Base-by-base conservation (phyloP, 1,140 invertebrate genomes). In the Choristoneura fumiferana region DNA sequence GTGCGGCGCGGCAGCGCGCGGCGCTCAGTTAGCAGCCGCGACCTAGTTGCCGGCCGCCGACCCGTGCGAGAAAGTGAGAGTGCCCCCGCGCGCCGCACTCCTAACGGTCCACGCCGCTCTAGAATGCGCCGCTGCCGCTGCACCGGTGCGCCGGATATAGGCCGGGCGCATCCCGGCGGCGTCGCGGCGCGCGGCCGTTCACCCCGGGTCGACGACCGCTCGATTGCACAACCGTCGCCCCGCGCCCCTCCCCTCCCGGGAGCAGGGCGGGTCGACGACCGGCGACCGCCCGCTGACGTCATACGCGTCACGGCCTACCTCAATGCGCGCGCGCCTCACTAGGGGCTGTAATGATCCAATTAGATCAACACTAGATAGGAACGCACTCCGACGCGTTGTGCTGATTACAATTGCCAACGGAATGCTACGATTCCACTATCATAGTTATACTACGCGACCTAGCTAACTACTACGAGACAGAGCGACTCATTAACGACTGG, bases 41-140 rank as follows among this genome's bases (percentile, higher is more conserved):
- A 93, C 92, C 93, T 90, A 93, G 84, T 92, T 93, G 75, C 81
- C 89, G 92, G 91, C 89, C 90, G 90, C 90, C 91, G 87, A 92
- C 90, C 91, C 88, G 89, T 76, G 84, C 89, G 91, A 91, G 91
- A 92, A 92, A 92, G 91, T 92, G 91, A 92, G 91, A 92, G 91
- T 91, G 81, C 78, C 83, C 65, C 71, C 73, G 60, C 69, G 57
- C 68, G 15, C 57, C 65, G 67, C 69, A 73, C 82, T 78, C 72
- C 82, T 87, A 87, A 85, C 84, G 84, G 83, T 84, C 80, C 82
- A 67, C 78, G 79, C 72, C 84, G 86, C 78, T 89, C 84, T 85
- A 87, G 84, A 87, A 87, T 86, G 78, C 82, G 84, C 76, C 75
- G 82, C 78, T 74, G 84, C 80, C 76, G 78, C 81, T 85, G 87